Conservation (phyloP, 1,140 invertebrate genomes). For the Sesamia nonagrioides region DNA sequence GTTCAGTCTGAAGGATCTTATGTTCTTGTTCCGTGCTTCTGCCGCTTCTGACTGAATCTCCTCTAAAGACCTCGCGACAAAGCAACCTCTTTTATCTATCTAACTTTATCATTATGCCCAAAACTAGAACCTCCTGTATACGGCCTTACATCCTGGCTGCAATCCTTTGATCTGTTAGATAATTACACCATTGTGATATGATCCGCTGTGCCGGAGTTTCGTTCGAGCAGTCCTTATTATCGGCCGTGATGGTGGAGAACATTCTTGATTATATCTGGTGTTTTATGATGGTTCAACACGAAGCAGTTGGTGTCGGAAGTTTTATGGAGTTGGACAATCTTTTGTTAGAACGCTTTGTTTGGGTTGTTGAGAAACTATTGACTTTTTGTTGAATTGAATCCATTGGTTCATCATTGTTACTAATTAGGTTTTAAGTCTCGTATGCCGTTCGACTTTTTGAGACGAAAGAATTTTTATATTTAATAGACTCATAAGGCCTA, state of each 20-base stretch:
- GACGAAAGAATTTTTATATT: too few species aligned
- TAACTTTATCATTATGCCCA: background rate
- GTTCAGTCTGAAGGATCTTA: too few species aligned
- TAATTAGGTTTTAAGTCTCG: background rate
- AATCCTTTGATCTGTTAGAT: constrained; percentile 50
- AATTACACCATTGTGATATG: constrained; percentile 52
- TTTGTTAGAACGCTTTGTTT: background rate
- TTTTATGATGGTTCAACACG: constrained; percentile 18
- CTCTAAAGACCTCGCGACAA: too few species aligned
- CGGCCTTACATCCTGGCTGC: constrained; percentile 2
- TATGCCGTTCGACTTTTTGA: too few species aligned
- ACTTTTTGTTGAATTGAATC: background rate
- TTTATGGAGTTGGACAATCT: background rate
- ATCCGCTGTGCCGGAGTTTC: constrained; percentile 26
- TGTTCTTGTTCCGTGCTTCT: too few species aligned
- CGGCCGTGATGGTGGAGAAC: background rate
- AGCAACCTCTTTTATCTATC: background rate
- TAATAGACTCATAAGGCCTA: too few species aligned
- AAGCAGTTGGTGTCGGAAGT: constrained; percentile 6
- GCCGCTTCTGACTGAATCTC: too few species aligned
- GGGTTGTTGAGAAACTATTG: background rate
- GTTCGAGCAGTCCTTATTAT: constrained; percentile 9
- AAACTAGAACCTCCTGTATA: constrained; percentile 40
- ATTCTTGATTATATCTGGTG: constrained; percentile 26
- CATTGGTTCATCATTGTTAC: too few species aligned